Base-by-base conservation (phyloP, 2,113 vertebrate genomes). In the Cyprinodon variegatus region DNA sequence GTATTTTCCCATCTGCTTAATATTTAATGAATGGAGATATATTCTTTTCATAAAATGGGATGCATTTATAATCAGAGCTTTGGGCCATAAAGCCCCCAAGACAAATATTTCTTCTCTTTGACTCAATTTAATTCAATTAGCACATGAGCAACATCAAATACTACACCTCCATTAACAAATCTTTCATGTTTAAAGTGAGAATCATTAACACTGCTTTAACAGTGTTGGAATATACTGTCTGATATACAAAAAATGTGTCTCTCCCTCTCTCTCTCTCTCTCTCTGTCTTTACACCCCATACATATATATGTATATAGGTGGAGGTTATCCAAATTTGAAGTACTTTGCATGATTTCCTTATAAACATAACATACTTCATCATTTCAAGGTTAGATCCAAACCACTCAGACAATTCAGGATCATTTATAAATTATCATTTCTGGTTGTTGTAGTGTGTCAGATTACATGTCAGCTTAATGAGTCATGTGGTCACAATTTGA, bases 111-210 rank as follows among this genome's bases (percentile, higher is more conserved):
- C 90, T 86, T 87, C 82, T 83, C 86, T 93, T 89, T 86, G 89
- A 92, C 88, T 90, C 87, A 82, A 93, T 94, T 92, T 93, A 91
- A 90, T 91, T 91, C 90, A 94, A 94, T 95, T 94, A 94, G 85
- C 83, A 88, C 86, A 86, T 91, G 90, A 87, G 86, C 83, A 89
- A 91, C 92, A 92, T 94, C 90, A 93, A 93, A 93, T 93, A 90
- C 74, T 83, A 81, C 60, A 86, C 83, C 82, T 83, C 85, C 83
- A 88, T 89, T 91, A 92, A 89, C 77, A 83, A 81, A 89, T 88
- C 89, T 92, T 92, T 92, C 88, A 90, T 91, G 90, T 90, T 91
- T 74, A 90, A 87, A 92, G 88, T 84, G 82, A 82, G 78, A 74
- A 65, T 74, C 88, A 92, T 93, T 77, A 92, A 91, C 90, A 90